Evolutionary conservation across 2,797 vertebrate genomes (phyloP).

Genomic region (Poeciliopsis turneri): DNA sequence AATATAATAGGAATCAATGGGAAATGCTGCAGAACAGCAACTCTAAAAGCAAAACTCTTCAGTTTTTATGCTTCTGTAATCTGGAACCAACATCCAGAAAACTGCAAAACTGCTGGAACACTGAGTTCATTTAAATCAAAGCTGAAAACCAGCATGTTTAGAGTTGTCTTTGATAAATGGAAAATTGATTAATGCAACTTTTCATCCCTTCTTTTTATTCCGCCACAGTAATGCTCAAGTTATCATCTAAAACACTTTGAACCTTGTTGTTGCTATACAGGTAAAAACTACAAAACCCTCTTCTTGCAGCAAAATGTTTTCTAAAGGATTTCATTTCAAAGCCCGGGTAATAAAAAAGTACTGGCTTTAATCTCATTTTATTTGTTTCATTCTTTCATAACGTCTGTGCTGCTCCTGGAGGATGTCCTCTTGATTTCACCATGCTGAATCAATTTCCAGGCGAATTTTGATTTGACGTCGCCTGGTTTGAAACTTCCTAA

Average conservation of each 20-base stretch:
- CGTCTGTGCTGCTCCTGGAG: background rate
- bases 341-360: background rate
- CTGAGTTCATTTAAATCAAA: too few relatives aligned
- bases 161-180: background rate
- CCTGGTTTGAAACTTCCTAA: background rate
- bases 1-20: background rate
- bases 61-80: too few relatives aligned
- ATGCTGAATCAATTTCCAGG: background rate
- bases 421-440: background rate
- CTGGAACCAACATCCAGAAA: too few relatives aligned
- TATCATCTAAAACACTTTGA: background rate
- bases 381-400: background rate
- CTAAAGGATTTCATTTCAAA: background rate
- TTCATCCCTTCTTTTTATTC: background rate
- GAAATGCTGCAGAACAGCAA: background rate
- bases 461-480: background rate
- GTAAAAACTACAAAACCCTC: background rate
- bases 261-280: background rate
- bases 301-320: background rate
- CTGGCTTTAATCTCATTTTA: background rate
- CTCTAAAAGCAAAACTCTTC: background rate
- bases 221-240: background rate
- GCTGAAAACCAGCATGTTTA: too few relatives aligned
- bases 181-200: background rate
- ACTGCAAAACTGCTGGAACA: too few relatives aligned